Evolutionary conservation across 2,797 vertebrate species (phyloP), one percentile per base, ranked within the genome.

Genomic region (Argentina silus): DNA sequence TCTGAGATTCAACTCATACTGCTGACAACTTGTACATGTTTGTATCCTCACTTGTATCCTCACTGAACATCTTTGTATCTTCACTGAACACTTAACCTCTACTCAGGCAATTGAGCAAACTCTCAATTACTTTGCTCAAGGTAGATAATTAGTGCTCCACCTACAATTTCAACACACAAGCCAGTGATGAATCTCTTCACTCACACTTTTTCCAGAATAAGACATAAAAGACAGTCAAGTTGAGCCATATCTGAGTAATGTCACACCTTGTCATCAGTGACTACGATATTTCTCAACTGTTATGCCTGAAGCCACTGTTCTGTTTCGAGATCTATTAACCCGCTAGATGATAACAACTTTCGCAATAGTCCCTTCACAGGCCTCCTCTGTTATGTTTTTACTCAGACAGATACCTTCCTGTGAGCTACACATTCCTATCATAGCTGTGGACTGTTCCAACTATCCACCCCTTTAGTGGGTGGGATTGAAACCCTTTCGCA

Each of bases 401-500:
- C 77, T 80, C 67, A 83, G 67, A 60, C 77, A 84, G 70, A 80
- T 75, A 85, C 75, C 81, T 78, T 88, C 78, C 78, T 75, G 76
- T 80, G 43, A 77, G 78, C 79, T 50, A 74, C 75, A 80, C 91
- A 93, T 94, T 94, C 92, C 89, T 82, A 27, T 79, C 93, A 92
- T 92, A 91, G 76, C 76, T 92, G 74, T 36, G 42, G 81, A 88
- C 83, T 76, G 78, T 90, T 89, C 83, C 78, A 83, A 83, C 81
- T 78, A 64, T 79, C 60, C 56, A 51, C 74, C 72, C 80, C 75
- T 81, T 75, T 63, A 63, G 12, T 43, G 62, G 55, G 67, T 48
- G 65, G 69, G 56, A 87, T 83, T 74, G 81, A 80, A 83, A 78
- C 17, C 63, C 23, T 72, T 17, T 59, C 59, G 75, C 88, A 90